phyloP scores from a whole-genome alignment of 2,113 vertebrate species.

The Setophaga kirtlandii region DNA sequence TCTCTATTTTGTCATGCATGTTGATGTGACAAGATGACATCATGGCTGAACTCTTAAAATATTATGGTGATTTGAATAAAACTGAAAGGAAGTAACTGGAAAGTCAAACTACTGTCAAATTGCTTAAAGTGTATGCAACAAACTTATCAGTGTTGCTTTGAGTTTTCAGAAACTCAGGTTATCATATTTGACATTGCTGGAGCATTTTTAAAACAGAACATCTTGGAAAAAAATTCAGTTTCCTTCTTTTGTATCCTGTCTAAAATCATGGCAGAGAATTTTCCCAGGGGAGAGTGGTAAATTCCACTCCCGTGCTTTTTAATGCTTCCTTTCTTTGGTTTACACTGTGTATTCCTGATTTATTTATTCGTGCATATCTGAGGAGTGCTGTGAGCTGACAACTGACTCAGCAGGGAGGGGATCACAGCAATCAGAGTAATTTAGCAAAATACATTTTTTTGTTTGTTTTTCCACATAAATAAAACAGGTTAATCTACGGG shows the following conservation, averaged over 20 bases:
- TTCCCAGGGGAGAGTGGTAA: not conserved
- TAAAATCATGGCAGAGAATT: not conserved
- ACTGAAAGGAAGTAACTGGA: not conserved
- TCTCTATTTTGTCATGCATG: not conserved
- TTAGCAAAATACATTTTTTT: not conserved
- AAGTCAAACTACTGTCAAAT: not conserved
- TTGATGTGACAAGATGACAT: not conserved
- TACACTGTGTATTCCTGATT: not conserved
- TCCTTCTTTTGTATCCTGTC: not conserved
- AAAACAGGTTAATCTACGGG: not conserved
- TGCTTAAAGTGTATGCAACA: not conserved
- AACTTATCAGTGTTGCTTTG: not conserved
- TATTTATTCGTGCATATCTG: conserved; percentile 17
- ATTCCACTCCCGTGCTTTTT: not conserved
- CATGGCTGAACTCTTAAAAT: conserved; percentile 30
- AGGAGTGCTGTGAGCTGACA: not conserved
- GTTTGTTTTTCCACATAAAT: not conserved
- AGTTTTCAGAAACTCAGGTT: not conserved
- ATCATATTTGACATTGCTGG: not conserved
- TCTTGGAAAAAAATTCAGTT: not conserved
- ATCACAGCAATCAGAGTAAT: conserved; percentile 20
- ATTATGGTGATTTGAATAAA: not conserved
- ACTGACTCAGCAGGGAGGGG: conserved; percentile 22
- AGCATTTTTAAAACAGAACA: not conserved
- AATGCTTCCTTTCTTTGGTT: not conserved